Evolutionary conservation across 2,888 invertebrate genomes (phyloP).

Genomic region (Elmis aenea): DNA sequence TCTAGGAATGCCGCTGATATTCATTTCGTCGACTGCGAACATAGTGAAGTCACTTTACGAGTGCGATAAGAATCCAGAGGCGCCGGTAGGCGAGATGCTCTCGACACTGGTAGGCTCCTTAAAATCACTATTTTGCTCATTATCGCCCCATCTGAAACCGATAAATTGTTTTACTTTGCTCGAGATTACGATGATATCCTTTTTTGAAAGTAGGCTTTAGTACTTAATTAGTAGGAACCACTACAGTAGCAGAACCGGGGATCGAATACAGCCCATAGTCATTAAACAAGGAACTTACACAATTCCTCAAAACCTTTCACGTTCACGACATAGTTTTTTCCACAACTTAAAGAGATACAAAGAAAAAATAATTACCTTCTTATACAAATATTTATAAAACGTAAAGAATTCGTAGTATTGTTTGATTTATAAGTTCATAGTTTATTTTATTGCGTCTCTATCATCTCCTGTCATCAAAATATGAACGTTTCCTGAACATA

Average conservation of each 20-base stretch:
- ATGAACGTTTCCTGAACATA: too few species aligned
- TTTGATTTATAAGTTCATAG: too few species aligned
- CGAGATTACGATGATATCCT: slow-evolving; percentile 19
- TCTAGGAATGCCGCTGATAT: slow-evolving; percentile 20
- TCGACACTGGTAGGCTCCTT: slow-evolving; percentile 34
- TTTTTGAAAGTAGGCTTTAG: slow-evolving; percentile 23
- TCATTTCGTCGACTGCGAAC: slow-evolving; percentile 12
- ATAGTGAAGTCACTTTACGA: slow-evolving; percentile 29
- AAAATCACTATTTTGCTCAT: slow-evolving; percentile 33
- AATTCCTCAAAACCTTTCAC: too few species aligned
- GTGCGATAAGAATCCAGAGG: slow-evolving; percentile 33
- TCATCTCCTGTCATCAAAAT: too few species aligned
- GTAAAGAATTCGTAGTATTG: too few species aligned
- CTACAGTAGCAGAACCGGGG: slow-evolving; percentile 12
- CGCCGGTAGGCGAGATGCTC: slow-evolving; percentile 28
- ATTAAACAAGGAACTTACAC: too few species aligned
- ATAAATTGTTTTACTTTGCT: slow-evolving; percentile 18
- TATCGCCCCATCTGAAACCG: slow-evolving; percentile 33
- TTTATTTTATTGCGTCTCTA: too few species aligned
- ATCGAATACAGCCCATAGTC: too few species aligned
- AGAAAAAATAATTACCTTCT: too few species aligned
- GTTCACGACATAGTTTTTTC: too few species aligned
- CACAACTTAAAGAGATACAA: too few species aligned
- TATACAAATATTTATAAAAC: too few species aligned
- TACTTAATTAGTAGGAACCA: slow-evolving; percentile 32